Conservation (phyloP, 2,888 invertebrate genomes). For the Drosophila phalerata region DNA sequence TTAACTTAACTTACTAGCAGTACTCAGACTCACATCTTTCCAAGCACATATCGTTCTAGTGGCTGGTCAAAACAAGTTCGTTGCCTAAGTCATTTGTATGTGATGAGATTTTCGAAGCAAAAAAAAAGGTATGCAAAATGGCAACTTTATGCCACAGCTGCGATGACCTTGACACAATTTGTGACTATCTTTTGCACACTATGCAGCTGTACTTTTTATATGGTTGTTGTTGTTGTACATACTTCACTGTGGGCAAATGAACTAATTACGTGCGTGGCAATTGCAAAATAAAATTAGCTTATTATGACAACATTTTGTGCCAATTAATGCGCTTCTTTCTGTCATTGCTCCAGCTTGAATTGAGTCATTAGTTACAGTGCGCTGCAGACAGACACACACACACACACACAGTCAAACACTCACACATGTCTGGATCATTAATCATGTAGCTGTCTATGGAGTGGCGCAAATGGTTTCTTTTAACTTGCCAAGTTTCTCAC, state of each 20-base stretch:
- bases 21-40: not conserved
- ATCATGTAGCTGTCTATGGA: slow-evolving; percentile 51
- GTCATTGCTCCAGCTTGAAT: slow-evolving; percentile 54
- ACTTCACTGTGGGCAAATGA: slow-evolving; percentile 36
- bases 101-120: slow-evolving; percentile 40
- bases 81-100: slow-evolving; percentile 61
- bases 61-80: slow-evolving; percentile 52
- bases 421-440: slow-evolving; percentile 38
- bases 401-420: not conserved
- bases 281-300: slow-evolving; percentile 57
- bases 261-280: slow-evolving; percentile 47
- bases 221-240: slow-evolving; percentile 13
- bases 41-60: slow-evolving; percentile 33
- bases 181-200: slow-evolving; percentile 32
- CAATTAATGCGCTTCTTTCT: slow-evolving; percentile 52
- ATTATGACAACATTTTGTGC: slow-evolving; percentile 46
- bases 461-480: slow-evolving; percentile 24
- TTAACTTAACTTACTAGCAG: not conserved
- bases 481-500: slow-evolving; percentile 49
- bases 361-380: slow-evolving; percentile 61
- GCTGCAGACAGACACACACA: slow-evolving; percentile 7
- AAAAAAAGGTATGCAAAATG: slow-evolving; percentile 42
- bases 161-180: slow-evolving; percentile 70
- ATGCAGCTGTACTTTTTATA: slow-evolving; percentile 30
- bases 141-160: slow-evolving; percentile 41